Base-by-base conservation (phyloP, 2,888 invertebrate species). In the Stenodera caucasica region DNA sequence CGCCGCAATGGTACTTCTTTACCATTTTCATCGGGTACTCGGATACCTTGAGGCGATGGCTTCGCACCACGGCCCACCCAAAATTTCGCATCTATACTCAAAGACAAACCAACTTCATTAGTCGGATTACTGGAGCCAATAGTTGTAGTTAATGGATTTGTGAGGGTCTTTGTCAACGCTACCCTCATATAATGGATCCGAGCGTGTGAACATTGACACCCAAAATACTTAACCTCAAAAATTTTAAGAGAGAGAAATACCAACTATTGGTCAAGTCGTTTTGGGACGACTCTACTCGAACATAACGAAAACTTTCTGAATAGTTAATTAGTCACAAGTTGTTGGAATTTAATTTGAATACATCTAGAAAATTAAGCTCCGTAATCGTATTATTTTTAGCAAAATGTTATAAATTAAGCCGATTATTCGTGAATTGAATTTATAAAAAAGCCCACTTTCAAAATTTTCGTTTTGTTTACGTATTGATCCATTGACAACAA, bases 1-100 rank as follows among this genome's bases (percentile, higher is more conserved):
- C 87, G 86, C 29, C 91, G 84, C 60, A 96, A 82, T 1, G 94
- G 94, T 30, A 82, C 78, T 76, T 89, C 89, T 75, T 91, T 91
- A 69, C 96, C 96, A 77, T 95, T 95, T 82, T 96, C 96, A 79
- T 96, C 95, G 0, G 95, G 91, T 40, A 96, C 90, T 55, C 92
- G 85, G 64, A 91, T 86, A 35, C 95, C 96, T 72, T 91, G 90
- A 1, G 94, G 88, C 0, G 91, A 87, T 0, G 94, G 94, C 74
- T 88, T 87, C 29, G 87, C 82, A 1, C 95, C 95, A 54, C 88
- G 84, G 1, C 96, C 96, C 65, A 92, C 94, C 94, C 95, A 95
- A 82, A 96, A 96, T 82, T 95, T 94, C 0, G 94, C 94, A 80
- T 96, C 95, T 94, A 67, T 59, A 60, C 11, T 2, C 9, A 45